These are phyloP conservation scores for Tipula vernalis DNA, from an alignment of 2,888 invertebrate genomes.

Conservation along the genomic window DNA sequence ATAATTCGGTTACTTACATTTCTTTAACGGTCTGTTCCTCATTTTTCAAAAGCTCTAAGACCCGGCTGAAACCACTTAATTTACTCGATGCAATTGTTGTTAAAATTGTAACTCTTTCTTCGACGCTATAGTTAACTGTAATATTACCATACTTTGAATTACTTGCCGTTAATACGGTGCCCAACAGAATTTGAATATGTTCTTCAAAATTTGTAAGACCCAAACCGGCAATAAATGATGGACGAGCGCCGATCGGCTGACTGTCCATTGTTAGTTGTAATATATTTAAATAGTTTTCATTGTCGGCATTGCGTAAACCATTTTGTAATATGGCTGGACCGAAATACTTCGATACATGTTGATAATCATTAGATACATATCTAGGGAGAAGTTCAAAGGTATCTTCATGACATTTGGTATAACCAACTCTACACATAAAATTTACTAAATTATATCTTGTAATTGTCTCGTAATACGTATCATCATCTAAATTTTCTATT, in stretches of 20 bases:
- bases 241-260: background rate
- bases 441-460: background rate
- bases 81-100: background rate
- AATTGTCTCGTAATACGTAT: background rate
- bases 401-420: background rate
- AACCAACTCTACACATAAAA: background rate
- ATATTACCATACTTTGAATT: background rate
- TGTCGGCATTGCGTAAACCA: background rate
- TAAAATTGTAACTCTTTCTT: background rate
- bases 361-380: background rate
- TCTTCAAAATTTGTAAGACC: background rate
- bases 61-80: background rate
- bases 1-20: background rate
- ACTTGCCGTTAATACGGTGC: background rate
- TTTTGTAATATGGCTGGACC: background rate
- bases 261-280: background rate
- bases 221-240: background rate
- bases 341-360: background rate
- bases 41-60: background rate
- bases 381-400: background rate
- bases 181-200: background rate
- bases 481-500: background rate
- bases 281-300: background rate
- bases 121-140: background rate
- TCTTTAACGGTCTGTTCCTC: background rate